Conservation (phyloP, 2,113 vertebrate genomes). For the Serilophus lunatus region DNA sequence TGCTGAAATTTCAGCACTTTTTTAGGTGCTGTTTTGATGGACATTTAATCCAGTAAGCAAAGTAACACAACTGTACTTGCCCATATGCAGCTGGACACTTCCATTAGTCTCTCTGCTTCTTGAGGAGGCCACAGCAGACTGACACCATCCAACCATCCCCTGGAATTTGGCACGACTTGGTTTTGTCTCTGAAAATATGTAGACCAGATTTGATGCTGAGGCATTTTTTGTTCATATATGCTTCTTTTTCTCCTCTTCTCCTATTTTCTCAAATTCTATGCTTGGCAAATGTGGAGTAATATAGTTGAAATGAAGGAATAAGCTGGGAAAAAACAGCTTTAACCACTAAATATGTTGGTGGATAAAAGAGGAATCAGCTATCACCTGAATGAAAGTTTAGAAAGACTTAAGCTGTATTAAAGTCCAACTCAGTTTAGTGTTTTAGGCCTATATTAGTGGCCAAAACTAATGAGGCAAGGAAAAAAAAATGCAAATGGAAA, state of each 20-base stretch:
- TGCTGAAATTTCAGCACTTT: not conserved
- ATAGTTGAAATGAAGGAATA: not conserved
- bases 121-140: not conserved
- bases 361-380: not conserved
- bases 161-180: not conserved
- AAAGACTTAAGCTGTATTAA: not conserved
- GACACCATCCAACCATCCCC: not conserved
- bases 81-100: not conserved
- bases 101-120: not conserved
- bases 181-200: not conserved
- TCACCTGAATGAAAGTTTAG: not conserved
- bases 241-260: fast-evolving
- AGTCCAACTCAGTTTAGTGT: not conserved
- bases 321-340: not conserved
- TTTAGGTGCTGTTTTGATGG: not conserved
- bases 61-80: not conserved
- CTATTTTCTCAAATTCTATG: not conserved
- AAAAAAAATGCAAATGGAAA: not conserved
- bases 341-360: not conserved
- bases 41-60: not conserved
- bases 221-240: not conserved
- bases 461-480: not conserved
- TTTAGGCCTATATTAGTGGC: not conserved
- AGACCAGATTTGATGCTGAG: not conserved
- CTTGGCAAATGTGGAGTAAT: not conserved